Conservation (phyloP, 2,797 vertebrate species). For the Halcyon chelicuti region DNA sequence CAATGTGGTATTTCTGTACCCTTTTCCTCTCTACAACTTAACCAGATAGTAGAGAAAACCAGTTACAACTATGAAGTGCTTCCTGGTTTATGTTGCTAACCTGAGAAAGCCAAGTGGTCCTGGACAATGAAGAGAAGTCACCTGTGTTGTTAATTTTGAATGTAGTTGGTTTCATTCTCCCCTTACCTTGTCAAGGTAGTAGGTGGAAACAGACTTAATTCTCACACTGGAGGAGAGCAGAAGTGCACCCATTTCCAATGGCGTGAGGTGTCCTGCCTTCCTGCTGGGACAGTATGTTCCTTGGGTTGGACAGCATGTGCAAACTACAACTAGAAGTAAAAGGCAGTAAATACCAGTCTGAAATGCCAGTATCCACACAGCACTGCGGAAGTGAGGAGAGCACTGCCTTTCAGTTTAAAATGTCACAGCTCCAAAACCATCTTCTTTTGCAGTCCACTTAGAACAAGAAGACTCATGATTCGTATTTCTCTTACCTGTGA, state of each 20-base stretch:
- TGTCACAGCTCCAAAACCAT: not conserved
- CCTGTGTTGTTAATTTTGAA: not conserved
- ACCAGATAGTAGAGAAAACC: not conserved
- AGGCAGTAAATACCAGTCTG: not conserved
- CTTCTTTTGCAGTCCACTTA: not conserved
- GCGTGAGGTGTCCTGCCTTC: not conserved
- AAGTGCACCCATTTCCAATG: accelerated
- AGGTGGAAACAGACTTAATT: not conserved
- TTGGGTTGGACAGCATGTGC: not conserved
- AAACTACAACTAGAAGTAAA: not conserved
- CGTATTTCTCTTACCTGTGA: not conserved
- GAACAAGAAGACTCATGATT: not conserved
- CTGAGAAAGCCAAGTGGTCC: not conserved
- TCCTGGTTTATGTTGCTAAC: not conserved
- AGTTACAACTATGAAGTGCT: not conserved
- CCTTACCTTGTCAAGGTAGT: not conserved
- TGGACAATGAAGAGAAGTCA: not conserved
- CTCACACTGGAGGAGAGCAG: not conserved
- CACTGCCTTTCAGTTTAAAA: not conserved
- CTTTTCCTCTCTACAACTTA: not conserved
- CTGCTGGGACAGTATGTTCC: not conserved
- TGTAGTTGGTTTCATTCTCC: not conserved
- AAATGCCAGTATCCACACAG: not conserved
- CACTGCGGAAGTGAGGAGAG: not conserved
- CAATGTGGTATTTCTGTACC: not conserved